Percentiles rank a stretch among this genome's conserved stretches.
phyloP scores from a whole-genome alignment of 2,888 invertebrate species.

The Homarus gammarus region DNA sequence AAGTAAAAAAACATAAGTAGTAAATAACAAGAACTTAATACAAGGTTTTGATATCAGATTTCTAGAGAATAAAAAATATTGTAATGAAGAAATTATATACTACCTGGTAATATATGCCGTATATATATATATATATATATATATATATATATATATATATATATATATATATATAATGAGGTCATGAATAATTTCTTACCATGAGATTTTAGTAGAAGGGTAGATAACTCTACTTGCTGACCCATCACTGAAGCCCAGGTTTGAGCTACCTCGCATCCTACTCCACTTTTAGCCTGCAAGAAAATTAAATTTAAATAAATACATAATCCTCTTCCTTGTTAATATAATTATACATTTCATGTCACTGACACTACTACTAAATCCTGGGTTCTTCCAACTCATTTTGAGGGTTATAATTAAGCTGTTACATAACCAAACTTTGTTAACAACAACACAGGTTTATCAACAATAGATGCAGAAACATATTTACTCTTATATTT shows the following conservation, averaged over 20 bases:
- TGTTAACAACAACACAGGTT: neutral
- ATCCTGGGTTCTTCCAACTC: too few relatives aligned
- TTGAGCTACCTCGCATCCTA: slow-evolving; percentile 49
- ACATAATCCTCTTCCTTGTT: too few relatives aligned
- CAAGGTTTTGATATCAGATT: too few relatives aligned
- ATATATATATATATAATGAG: too few relatives aligned
- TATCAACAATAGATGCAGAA: neutral
- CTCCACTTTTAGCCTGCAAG: slow-evolving; percentile 24
- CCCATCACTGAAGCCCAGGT: slow-evolving; percentile 52
- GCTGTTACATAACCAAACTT: neutral
- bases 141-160: too few relatives aligned
- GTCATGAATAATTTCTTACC: slow-evolving; percentile 4
- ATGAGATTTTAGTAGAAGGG: slow-evolving; percentile 48
- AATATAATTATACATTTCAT: too few relatives aligned
- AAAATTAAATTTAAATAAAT: neutral
- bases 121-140: too few relatives aligned
- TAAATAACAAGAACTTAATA: too few relatives aligned
- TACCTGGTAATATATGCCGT: neutral
- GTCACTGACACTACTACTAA: too few relatives aligned
- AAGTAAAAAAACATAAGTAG: too few relatives aligned
- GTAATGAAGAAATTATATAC: neutral
- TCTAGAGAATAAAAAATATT: neutral
- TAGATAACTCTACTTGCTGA: slow-evolving; percentile 60
- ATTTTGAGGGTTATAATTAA: too few relatives aligned
- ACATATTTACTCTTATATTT: too few relatives aligned